Base-by-base conservation (phyloP, 2,113 vertebrate species). In the Bujurquina vittata region DNA sequence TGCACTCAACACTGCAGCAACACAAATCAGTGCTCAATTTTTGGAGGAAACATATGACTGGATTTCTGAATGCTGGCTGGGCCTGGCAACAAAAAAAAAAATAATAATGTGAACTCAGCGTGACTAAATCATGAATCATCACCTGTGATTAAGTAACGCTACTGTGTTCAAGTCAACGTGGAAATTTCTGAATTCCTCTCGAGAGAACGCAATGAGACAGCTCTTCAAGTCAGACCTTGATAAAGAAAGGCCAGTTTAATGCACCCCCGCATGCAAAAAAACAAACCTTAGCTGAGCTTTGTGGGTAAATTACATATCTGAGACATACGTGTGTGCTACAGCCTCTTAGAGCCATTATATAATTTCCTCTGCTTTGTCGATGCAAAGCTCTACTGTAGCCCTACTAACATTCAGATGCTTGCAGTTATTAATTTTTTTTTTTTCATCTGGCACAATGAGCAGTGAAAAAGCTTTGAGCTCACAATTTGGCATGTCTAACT, bases 1-100 rank as follows among this genome's bases (percentile, higher is more conserved):
- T n/a, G 35, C 80, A 57, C 77, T 67, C 59, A 62, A 40, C 60
- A 57, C 49, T 3, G 63, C 81, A 85, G 59, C 59, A 73, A 29
- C 49, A 77, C 20, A 79, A 77, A 72, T 69, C 81, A 33, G 20
- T 1, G 52, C 46, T 78, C 31, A 29, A 26, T 55, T 75, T 29
- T 77, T 59, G n/a, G 31, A 72, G 67, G 18, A n/a, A 72, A 33
- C 3, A 54, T 3, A 54, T 9, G 18, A 54, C 26, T 54, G 67
- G 31, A 72, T n/a, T 72, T 72, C 46, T 72, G 46, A 72, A 54
- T 33, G 67, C 54, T 33, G 18, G 46, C 67, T 72, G 26, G 10
- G 26, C 26, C 46, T 9, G 26, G 29, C 15, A 6, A 46, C 2
- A 46, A 33, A 2, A 40, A 52, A 18, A 69, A 69, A 49, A 23